Percentiles rank a stretch among this genome's conserved stretches.
Evolutionary conservation across 1,140 invertebrate genomes (phyloP).

Genomic region (Drosophila funebris): DNA sequence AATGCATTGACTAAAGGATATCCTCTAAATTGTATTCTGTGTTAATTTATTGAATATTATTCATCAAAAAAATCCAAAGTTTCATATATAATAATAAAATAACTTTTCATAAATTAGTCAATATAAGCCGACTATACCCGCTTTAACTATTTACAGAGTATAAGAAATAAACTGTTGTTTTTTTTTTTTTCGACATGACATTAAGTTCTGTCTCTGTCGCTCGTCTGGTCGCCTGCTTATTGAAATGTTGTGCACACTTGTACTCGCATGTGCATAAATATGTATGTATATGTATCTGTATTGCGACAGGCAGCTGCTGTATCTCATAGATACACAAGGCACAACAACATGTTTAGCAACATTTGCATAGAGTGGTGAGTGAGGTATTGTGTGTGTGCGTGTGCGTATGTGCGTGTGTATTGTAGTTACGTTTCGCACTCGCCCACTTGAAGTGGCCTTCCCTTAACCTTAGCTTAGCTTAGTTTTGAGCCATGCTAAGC

Average conservation of each 20-base stretch:
- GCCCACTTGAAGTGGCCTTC: conserved; percentile 45
- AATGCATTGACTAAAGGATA: too few relatives aligned
- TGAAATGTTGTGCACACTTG: conserved; percentile 30
- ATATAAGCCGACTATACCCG: too few relatives aligned
- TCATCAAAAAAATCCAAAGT: too few relatives aligned
- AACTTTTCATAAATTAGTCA: too few relatives aligned
- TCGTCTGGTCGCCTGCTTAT: conserved; percentile 13
- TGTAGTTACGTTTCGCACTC: conserved; percentile 32
- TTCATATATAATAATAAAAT: too few relatives aligned
- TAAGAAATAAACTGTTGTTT: background rate
- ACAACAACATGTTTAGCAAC: conserved; percentile 33
- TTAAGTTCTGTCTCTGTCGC: conserved; percentile 25
- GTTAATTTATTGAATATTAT: too few relatives aligned
- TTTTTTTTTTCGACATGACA: conserved; percentile 13
- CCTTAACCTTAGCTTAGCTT: conserved; percentile 40
- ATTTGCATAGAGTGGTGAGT: conserved; percentile 35
- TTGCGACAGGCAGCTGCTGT: conserved; percentile 33
- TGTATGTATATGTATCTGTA: conserved; percentile 3
- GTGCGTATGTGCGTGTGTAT: background rate
- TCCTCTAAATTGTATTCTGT: too few relatives aligned
- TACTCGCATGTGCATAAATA: background rate
- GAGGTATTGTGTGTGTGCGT: background rate
- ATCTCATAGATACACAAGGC: conserved; percentile 24
- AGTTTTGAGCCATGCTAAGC: conserved; percentile 14
- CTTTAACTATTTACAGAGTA: background rate